phyloP scores from a whole-genome alignment of 2,797 vertebrate species.

The Merluccius polli region DNA sequence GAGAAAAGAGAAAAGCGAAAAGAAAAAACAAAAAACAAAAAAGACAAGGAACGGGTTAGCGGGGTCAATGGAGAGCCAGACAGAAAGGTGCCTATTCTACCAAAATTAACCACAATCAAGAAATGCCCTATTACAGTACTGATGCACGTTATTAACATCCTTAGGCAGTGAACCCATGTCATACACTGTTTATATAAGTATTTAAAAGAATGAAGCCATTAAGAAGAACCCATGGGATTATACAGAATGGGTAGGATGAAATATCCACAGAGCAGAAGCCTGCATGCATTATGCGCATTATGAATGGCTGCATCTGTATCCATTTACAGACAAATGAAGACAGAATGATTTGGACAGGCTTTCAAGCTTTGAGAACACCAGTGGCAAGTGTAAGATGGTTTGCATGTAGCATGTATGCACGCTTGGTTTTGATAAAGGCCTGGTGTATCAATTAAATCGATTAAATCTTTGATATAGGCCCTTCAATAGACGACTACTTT shows the following conservation, averaged over 20 bases:
- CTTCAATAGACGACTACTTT: background rate
- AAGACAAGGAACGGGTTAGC: conserved; percentile 16
- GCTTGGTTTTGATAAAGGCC: background rate
- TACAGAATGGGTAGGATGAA: background rate
- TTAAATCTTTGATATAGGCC: background rate
- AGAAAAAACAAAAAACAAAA: conserved; percentile 10
- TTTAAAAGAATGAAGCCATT: background rate
- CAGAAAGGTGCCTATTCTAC: background rate
- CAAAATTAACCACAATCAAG: background rate
- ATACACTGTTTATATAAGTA: background rate
- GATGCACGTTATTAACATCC: background rate
- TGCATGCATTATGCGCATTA: background rate
- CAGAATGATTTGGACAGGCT: background rate
- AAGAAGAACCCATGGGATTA: background rate
- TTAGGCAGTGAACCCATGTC: no score
- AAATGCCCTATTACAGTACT: background rate
- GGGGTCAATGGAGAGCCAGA: conserved; percentile 17
- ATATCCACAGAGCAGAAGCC: background rate
- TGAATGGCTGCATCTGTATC: background rate
- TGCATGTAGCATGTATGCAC: background rate
- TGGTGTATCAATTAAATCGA: background rate
- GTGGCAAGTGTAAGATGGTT: background rate
- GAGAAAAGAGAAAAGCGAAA: conserved; percentile 3
- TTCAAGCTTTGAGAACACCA: background rate
- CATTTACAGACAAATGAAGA: conserved; percentile 16